Conservation (phyloP, 1,140 invertebrate species). For the Pseudomyrmex concolor region DNA sequence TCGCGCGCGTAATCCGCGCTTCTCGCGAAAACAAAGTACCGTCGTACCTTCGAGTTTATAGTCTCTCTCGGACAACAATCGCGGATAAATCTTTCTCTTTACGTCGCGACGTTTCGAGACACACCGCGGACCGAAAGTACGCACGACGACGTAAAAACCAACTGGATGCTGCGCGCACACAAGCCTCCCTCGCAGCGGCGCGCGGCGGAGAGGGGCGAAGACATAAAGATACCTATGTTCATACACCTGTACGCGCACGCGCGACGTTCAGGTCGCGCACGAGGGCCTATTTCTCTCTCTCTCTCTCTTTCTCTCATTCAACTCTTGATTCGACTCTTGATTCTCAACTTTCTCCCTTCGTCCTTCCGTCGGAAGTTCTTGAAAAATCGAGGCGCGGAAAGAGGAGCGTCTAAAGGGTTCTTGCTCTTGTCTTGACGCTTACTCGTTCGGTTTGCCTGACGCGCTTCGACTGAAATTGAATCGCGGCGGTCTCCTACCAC, state of each 20-base stretch:
- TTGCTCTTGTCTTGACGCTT: slow-evolving; percentile 28
- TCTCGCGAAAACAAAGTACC: background rate
- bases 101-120: slow-evolving; percentile 1
- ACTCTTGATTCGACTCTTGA: background rate
- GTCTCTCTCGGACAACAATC: background rate
- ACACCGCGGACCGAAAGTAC: slow-evolving; percentile 12
- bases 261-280: slow-evolving; percentile 4
- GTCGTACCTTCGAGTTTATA: background rate
- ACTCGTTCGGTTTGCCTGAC: slow-evolving; percentile 76
- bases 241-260: background rate
- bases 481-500: slow-evolving; percentile 74
- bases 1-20: background rate
- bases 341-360: background rate
- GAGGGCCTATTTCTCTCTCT: background rate
- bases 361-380: slow-evolving; percentile 14
- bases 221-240: background rate
- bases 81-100: background rate
- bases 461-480: slow-evolving; percentile 82
- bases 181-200: slow-evolving; percentile 3
- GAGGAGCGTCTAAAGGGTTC: slow-evolving; percentile 48
- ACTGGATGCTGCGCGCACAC: slow-evolving; percentile 46
- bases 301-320: background rate
- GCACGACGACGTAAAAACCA: slow-evolving; percentile 71
- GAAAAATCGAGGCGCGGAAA: slow-evolving; percentile 61
- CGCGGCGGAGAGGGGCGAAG: background rate